phyloP scores from a whole-genome alignment of 2,888 invertebrate genomes.

The Esperia sulphurella region DNA sequence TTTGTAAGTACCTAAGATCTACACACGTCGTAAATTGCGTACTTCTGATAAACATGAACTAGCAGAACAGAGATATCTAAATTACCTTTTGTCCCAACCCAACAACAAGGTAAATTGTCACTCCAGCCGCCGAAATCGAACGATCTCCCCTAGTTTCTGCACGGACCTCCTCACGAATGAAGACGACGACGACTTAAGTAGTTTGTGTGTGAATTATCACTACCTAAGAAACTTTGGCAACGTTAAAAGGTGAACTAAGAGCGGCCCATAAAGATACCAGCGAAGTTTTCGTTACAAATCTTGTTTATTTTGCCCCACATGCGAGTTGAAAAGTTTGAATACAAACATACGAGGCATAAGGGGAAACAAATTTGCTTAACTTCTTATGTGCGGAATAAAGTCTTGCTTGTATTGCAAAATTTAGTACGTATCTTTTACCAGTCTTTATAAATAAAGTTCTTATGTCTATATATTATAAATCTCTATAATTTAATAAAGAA shows the following conservation, averaged over 20 bases:
- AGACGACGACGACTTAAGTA: background rate
- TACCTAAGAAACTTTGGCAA: background rate
- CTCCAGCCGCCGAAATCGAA: no score
- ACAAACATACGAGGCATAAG: constrained; percentile 10
- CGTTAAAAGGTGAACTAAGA: background rate
- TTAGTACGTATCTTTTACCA: background rate
- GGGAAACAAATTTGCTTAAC: constrained; percentile 10
- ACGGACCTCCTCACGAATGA: no score
- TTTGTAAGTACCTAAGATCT: no score
- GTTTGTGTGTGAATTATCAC: background rate
- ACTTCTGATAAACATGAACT: no score
- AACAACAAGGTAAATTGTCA: no score
- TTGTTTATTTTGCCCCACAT: constrained; percentile 9
- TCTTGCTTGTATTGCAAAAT: background rate
- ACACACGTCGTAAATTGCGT: no score
- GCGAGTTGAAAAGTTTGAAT: constrained; percentile 12
- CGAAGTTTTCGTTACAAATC: constrained; percentile 7
- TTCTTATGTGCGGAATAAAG: constrained; percentile 2
- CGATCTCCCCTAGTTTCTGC: no score
- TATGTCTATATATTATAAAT: no score
- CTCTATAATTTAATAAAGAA: no score
- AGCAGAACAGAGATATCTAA: no score
- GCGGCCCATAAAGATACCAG: constrained; percentile 4
- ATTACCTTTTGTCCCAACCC: no score
- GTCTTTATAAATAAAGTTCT: no score